Base-by-base conservation (phyloP, 92 coral and sea anemone genomes). In the Scolanthus callimorphus region DNA sequence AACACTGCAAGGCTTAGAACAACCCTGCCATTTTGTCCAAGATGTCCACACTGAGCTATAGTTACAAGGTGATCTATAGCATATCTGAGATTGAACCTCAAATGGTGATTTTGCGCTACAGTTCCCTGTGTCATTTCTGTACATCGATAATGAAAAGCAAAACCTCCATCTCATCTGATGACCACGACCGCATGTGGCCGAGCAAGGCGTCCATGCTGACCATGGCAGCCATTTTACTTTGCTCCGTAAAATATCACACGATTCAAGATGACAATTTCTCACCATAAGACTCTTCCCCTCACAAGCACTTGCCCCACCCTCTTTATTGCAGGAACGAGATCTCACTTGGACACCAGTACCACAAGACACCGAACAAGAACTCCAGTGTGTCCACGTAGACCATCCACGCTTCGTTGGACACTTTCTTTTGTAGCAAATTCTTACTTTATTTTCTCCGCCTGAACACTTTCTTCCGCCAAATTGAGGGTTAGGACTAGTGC, bases 331-430 rank as follows among this genome's bases (percentile, higher is more conserved):
- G 17, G 37, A 38, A 29, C 92, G 82, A 4, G 80, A 31, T 27
- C 87, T 65, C 15, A 72, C 55, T 70, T 80, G 62, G 19, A 75
- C 48, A 13, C 92, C 92, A 59, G 29, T 53, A 2, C 73, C 95
- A 67, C 88, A 80, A 28, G 65, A 31, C 11, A 59, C 55, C 12
- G 84, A 60, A 56, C 98, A 92, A 43, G 51, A 51, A 25, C 84
- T 80, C 98, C 98, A 92, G 27, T 82, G 61, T 31, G 96, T 69
- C 98, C 98, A 92, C 9, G 59, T 62, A 2, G 96, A 73, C 81
- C 85, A 83, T 15, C 62, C 84, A 27, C 49, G 31, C 43, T 57
- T 57, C 39, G 29, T 67, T 31, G 54, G 50, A 27, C 84, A 77
- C 64, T 55, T 30, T 53, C 28, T 51, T 34, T 26, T 45, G 15